Evolutionary conservation across 2,888 invertebrate genomes (phyloP).

Genomic region (Strigamia transsilvanica): DNA sequence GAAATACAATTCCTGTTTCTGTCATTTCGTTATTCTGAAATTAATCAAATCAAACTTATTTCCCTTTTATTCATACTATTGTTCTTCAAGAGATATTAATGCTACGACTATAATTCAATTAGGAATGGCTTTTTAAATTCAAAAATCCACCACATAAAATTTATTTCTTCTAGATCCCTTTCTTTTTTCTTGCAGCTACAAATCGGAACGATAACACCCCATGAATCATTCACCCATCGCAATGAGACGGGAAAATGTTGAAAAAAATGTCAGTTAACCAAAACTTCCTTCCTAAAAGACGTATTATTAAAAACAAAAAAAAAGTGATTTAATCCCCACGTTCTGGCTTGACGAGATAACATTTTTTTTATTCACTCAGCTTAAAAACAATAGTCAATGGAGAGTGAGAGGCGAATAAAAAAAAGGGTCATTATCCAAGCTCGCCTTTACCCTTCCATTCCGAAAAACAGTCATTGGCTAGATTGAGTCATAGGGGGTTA

Average conservation of each 20-base stretch:
- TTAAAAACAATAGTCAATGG: constrained; percentile 48
- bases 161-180: constrained; percentile 19
- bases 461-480: constrained; percentile 47
- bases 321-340: constrained; percentile 17
- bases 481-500: constrained; percentile 49
- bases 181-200: constrained; percentile 10
- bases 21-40: background rate
- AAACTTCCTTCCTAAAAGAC: constrained; percentile 46
- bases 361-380: constrained; percentile 12
- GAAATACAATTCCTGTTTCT: no score
- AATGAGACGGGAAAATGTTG: constrained; percentile 20
- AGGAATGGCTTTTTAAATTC: constrained; percentile 1
- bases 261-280: constrained; percentile 42
- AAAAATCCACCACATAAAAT: constrained; percentile 24
- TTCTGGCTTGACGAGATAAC: constrained; percentile 37
- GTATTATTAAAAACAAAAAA: constrained; percentile 6
- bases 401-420: background rate
- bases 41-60: constrained; percentile 9
- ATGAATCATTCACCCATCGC: constrained; percentile 49
- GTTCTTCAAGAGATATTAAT: background rate
- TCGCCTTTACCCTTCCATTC: constrained; percentile 11
- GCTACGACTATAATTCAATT: background rate
- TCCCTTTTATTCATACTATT: background rate
- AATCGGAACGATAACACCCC: constrained; percentile 33
- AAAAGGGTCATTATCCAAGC: constrained; percentile 17